Base-by-base conservation (phyloP, 2,113 vertebrate species). In the Coreoperca whiteheadi region DNA sequence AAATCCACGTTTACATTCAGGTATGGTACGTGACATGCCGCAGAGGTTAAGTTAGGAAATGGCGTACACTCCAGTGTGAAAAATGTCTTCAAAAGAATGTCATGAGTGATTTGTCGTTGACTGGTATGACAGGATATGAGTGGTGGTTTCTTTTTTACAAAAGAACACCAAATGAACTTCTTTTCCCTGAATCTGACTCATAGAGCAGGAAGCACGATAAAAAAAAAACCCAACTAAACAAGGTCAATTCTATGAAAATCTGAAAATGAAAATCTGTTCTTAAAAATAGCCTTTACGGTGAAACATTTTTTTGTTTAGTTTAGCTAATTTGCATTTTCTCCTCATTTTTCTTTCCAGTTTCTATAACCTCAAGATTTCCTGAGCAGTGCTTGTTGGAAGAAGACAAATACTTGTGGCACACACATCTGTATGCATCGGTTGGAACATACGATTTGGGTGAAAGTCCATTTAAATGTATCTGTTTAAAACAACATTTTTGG, bases 101-200 rank as follows among this genome's bases (percentile, higher is more conserved):
- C 46, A 63, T 20, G 57, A 86, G 11, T 56, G 39, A 79, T 74
- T 85, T 77, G 68, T 68, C 32, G 59, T 39, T 51, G 53, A 77
- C 64, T 77, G 57, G 67, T 87, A 34, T 81, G 87, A 82, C 84
- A 68, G 83, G 57, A 76, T 86, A 74, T 81, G 57, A 88, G 25
- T 21, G 0, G 32, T 30, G 50, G 21, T 82, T 11, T 81, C 12
- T 53, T 66, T 43, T 73, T 57, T 39, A 51, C 68, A 68, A 5
- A 80, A 63, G 8, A 80, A 63, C n/a, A 70, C 34, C 0, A 4
- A 71, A 41, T 51, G 11, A 67, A 79, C 54, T 61, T 41, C 51
- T 90, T 84, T 72, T 87, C 32, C 54, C 34, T 48, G 41, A 87
- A 82, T 69, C 46, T 86, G 85, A 92, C 76, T 87, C 85, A 85